phyloP scores from a whole-genome alignment of 2,888 invertebrate genomes.

The Synanthedon myopaeformis region DNA sequence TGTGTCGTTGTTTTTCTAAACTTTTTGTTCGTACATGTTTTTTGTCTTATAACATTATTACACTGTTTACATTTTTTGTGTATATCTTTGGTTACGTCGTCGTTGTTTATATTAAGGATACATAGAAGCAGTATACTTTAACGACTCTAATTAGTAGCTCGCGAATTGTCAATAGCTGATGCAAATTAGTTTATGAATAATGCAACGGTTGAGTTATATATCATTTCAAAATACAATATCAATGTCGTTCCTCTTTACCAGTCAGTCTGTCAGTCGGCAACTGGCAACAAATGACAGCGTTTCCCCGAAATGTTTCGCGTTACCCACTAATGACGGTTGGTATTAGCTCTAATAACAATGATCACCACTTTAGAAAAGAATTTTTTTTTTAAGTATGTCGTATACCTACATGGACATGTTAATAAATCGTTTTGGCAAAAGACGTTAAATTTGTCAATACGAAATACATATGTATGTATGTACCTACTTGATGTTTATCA shows the following conservation, averaged over 20 bases:
- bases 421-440: background rate
- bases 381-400: background rate
- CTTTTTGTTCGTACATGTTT: conserved; percentile 11
- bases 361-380: background rate
- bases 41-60: conserved; percentile 10
- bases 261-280: conserved; percentile 5
- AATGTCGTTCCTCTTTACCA: conserved; percentile 24
- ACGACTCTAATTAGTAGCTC: conserved; percentile 11
- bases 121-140: conserved; percentile 2
- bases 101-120: background rate
- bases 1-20: conserved; percentile 25
- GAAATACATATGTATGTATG: too few relatives aligned
- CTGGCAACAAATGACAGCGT: conserved; percentile 7
- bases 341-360: conserved; percentile 7
- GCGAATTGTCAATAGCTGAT: conserved; percentile 15
- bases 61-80: background rate
- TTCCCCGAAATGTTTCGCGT: conserved; percentile 7
- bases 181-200: conserved; percentile 25
- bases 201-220: conserved; percentile 26
- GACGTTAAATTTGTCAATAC: background rate
- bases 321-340: conserved; percentile 9
- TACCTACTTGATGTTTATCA: too few relatives aligned
- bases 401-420: background rate
- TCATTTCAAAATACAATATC: conserved; percentile 30
- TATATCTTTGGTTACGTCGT: background rate